phyloP scores from a whole-genome alignment of 2,113 vertebrate species.

The Gila orcuttii region DNA sequence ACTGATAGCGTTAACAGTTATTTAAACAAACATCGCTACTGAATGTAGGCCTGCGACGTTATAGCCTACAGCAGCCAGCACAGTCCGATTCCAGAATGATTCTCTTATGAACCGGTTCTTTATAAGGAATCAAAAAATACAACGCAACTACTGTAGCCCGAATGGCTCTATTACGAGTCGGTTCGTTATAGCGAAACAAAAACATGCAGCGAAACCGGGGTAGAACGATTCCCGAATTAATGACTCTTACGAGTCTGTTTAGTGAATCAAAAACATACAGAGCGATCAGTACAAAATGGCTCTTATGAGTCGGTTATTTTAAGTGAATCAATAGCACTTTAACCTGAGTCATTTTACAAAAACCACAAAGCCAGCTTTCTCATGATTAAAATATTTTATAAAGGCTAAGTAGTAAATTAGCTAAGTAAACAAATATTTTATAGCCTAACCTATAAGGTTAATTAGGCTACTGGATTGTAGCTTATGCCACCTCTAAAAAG shows the following conservation, averaged over 20 bases:
- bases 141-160: not conserved
- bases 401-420: not conserved
- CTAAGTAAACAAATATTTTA: not conserved
- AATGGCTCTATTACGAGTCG: not conserved
- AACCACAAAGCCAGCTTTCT: not conserved
- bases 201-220: not conserved
- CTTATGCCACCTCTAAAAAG: not conserved
- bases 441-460: not conserved
- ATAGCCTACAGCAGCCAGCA: not conserved
- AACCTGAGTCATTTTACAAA: not conserved
- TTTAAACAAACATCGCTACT: not conserved
- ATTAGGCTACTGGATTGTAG: not conserved
- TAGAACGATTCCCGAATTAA: not conserved
- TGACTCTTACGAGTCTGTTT: not conserved
- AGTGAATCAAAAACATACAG: not conserved
- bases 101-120: not conserved
- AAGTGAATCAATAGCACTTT: slow-evolving; percentile 16
- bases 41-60: not conserved
- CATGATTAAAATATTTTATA: not conserved
- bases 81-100: not conserved
- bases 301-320: not conserved
- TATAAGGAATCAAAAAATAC: not conserved
- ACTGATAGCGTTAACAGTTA: not conserved
- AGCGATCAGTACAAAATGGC: not conserved
- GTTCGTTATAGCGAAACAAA: not conserved